Evolutionary conservation across 2,113 vertebrate genomes (phyloP).

Genomic region (Elephantulus edwardii): DNA sequence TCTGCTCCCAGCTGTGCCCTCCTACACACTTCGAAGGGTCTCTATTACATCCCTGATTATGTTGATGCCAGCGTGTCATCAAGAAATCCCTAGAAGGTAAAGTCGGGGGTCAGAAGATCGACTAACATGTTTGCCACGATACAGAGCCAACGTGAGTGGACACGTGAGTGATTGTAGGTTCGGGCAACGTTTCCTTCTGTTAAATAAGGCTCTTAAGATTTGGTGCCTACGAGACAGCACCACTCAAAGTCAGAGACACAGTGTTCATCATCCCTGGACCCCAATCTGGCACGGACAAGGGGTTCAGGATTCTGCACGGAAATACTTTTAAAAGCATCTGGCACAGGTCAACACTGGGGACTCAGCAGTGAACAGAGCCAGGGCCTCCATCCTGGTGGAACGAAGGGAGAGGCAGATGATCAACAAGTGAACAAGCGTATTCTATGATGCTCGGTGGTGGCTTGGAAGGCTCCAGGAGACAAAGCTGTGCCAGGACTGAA

Average conservation of each 20-base stretch:
- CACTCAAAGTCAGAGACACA: neutral
- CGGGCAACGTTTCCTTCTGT: neutral
- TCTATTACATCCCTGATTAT: neutral
- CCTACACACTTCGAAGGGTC: neutral
- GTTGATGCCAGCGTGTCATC: neutral
- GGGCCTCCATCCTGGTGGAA: neutral
- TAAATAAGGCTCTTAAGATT: neutral
- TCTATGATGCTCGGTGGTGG: conserved; percentile 47
- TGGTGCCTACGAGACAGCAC: neutral
- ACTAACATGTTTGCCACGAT: no score
- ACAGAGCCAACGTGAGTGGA: neutral
- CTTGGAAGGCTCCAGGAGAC: neutral
- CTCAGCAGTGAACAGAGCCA: neutral
- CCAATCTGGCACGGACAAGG: neutral
- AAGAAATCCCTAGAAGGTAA: neutral
- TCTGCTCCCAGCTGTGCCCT: neutral
- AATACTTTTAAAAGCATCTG: neutral
- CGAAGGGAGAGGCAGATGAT: conserved; percentile 15
- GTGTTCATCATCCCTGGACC: neutral
- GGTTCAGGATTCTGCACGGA: neutral
- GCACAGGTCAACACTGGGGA: neutral
- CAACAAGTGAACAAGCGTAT: conserved; percentile 41
- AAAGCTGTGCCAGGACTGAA: neutral
- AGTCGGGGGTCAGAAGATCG: neutral
- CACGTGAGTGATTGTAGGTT: neutral